phyloP scores from a whole-genome alignment of 2,888 invertebrate genomes.

The Hemicrepidius hirtus region DNA sequence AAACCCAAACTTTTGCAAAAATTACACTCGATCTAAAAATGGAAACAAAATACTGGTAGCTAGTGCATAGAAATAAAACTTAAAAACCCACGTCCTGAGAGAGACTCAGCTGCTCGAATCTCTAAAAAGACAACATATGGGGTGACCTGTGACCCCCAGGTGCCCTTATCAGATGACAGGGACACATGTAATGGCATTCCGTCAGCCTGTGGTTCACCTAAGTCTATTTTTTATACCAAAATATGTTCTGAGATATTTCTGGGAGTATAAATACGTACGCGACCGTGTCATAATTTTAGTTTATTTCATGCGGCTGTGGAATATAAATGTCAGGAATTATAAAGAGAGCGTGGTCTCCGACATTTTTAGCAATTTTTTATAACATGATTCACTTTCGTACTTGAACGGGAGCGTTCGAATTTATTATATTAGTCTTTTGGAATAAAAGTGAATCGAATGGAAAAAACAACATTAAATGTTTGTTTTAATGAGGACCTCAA shows the following conservation, averaged over 20 bases:
- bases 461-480: constrained; percentile 15
- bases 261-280: constrained; percentile 58
- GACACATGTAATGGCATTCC: constrained; percentile 71
- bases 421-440: not conserved
- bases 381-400: constrained; percentile 27
- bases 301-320: constrained; percentile 60
- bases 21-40: too few relatives aligned
- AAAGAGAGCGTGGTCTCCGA: constrained; percentile 18
- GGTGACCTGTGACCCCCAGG: constrained; percentile 67
- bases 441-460: constrained; percentile 14
- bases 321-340: constrained; percentile 57
- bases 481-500: constrained; percentile 31
- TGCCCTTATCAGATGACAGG: constrained; percentile 69
- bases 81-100: constrained; percentile 28
- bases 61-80: not conserved
- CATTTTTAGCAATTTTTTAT: constrained; percentile 23
- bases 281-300: constrained; percentile 61
- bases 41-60: too few relatives aligned
- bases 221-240: constrained; percentile 53
- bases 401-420: constrained; percentile 8
- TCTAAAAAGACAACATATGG: constrained; percentile 64
- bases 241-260: constrained; percentile 48
- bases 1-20: too few relatives aligned
- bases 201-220: constrained; percentile 52
- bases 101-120: constrained; percentile 41